A percentile compares a stretch with the other conserved stretches of the same genome.
phyloP scores from a whole-genome alignment of 2,888 invertebrate species.

The Oxytorus armatus region DNA sequence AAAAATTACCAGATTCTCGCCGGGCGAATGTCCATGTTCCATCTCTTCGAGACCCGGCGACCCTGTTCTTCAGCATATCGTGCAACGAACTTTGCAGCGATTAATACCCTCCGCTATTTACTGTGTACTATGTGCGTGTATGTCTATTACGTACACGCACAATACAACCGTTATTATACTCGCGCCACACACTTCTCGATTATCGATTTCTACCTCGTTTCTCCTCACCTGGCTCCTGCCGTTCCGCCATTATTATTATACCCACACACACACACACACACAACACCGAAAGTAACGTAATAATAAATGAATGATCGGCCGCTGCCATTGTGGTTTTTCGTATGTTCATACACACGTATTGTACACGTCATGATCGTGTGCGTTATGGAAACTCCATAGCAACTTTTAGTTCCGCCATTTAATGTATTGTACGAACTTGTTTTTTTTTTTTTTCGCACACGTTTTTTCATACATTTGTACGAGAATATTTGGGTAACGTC shows the following conservation, averaged over 20 bases:
- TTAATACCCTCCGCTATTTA: conserved; percentile 13
- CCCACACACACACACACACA: too few relatives aligned
- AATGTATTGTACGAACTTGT: neutral
- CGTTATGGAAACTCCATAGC: conserved; percentile 2
- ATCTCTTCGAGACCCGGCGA: conserved; percentile 61
- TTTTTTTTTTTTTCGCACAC: neutral
- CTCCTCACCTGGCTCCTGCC: neutral
- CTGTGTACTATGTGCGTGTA: neutral
- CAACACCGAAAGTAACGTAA: conserved; percentile 44
- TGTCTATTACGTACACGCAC: neutral
- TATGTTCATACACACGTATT: conserved; percentile 1
- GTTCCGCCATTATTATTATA: neutral
- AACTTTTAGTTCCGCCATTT: neutral
- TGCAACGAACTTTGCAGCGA: conserved; percentile 57
- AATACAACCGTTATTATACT: conserved; percentile 7
- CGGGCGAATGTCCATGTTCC: conserved; percentile 75
- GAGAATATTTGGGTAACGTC: neutral
- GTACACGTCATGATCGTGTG: conserved; percentile 5
- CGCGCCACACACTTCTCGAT: conserved; percentile 37
- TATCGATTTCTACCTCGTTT: conserved; percentile 55
- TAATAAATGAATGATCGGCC: conserved; percentile 56
- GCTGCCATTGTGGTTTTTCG: conserved; percentile 9
- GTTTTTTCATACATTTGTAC: neutral
- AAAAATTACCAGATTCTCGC: conserved; percentile 75
- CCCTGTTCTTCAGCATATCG: conserved; percentile 56